Evolutionary conservation across 2,888 invertebrate species (phyloP), one percentile per base, ranked within the genome.

Genomic region (Leptinotarsa juncta): DNA sequence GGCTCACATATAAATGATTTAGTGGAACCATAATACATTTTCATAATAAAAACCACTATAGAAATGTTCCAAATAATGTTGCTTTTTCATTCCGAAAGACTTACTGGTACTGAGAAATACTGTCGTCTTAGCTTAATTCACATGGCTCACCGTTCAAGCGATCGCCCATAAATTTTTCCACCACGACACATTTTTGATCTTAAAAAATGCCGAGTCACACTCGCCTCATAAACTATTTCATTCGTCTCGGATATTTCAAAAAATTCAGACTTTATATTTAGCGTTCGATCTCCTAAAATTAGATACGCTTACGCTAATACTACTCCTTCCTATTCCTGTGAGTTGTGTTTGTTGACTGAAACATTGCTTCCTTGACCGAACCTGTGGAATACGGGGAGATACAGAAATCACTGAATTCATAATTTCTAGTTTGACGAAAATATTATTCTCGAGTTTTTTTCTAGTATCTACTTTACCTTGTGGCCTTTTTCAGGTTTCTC

Each of bases 231-330:
- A 57, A 57, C 57, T 57, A 57, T 57, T 57, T 20, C 57, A 12
- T 26, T 57, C 57, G 57, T 57, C 23, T 57, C 32, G 62, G 18
- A 62, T 62, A 62, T 32, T 62, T 62, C 18, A 32, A 73, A 73
- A 72, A 73, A 73, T 69, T 32, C 48, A 65, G 67, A 71, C 60
- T 71, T 62, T 74, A 74, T 74, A 71, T 74, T 67, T 74, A 71
- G 74, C 18, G n/a, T 14, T 5, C 26, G 71, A 20, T 71, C 4
- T 55, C 62, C 67, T 74, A 71, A 71, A 71, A 53, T 71, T 74
- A 74, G 65, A 51, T 23, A 50, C 67, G 74, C 71, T 65, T 71
- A 74, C 71, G 74, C 70, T 67, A n/a, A 32, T 62, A 62, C 18
- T 62, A 62, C 62, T 62, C 32, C 12, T 62, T 62, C 7, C 42